Evolutionary conservation across 1,140 invertebrate genomes (phyloP).

Genomic region (Brevipalpus yothersi): DNA sequence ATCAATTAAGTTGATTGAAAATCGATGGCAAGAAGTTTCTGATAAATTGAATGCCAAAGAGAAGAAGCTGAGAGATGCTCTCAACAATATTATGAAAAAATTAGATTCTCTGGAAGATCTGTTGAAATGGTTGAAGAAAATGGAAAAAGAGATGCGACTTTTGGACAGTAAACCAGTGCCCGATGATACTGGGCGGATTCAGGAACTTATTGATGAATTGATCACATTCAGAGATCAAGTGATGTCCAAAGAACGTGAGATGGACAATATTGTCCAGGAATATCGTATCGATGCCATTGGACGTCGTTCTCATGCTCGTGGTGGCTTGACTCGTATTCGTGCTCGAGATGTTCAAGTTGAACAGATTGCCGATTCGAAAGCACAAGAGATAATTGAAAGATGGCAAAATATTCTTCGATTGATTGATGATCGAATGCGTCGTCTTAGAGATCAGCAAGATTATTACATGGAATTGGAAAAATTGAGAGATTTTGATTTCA

Average conservation of each 20-base stretch:
- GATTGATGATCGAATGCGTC: constrained; percentile 76
- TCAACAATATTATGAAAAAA: constrained; percentile 27
- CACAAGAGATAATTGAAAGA: constrained; percentile 74
- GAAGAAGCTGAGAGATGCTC: constrained; percentile 46
- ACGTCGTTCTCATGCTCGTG: neutral
- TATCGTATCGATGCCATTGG: constrained; percentile 3
- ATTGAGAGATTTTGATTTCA: constrained; percentile 95
- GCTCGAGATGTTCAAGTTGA: constrained; percentile 28
- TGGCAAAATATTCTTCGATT: constrained; percentile 91
- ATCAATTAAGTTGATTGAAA: constrained; percentile 86
- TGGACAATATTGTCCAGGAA: constrained; percentile 39
- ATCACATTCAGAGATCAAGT: constrained; percentile 75
- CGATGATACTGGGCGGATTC: constrained; percentile 59
- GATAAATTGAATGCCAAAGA: constrained; percentile 34
- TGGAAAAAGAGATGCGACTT: constrained; percentile 54
- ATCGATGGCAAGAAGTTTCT: constrained; percentile 66
- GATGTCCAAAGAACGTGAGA: constrained; percentile 53
- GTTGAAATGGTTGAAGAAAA: constrained; percentile 62
- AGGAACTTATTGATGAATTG: constrained; percentile 67
- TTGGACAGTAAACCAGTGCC: constrained; percentile 64
- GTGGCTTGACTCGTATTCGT: neutral
- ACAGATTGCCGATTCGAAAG: constrained; percentile 60
- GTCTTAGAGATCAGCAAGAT: constrained; percentile 68
- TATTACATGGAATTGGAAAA: constrained; percentile 33
- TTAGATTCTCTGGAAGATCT: constrained; percentile 58